A percentile compares a stretch with the other conserved stretches of the same genome.
Evolutionary conservation across 2,888 invertebrate genomes (phyloP).

Genomic region (Acleris cristana): DNA sequence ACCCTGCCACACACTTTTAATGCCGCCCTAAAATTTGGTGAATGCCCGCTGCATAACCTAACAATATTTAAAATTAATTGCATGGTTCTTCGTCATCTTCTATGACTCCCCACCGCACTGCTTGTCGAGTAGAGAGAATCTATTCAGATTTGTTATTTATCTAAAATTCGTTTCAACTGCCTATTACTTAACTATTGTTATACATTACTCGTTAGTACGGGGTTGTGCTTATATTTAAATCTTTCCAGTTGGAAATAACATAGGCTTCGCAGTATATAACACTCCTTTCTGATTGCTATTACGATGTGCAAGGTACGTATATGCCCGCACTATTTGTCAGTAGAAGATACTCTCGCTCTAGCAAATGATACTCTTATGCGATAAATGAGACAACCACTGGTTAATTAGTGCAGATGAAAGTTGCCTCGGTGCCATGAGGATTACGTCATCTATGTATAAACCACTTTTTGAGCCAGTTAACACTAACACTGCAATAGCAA

Average conservation of each 20-base stretch:
- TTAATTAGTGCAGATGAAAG: no score
- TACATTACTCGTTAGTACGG: conserved; percentile 1
- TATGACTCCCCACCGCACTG: conserved; percentile 22
- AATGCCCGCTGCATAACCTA: neutral
- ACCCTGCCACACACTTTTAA: no score
- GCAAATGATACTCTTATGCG: no score
- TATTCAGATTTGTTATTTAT: conserved; percentile 37
- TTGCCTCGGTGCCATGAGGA: neutral
- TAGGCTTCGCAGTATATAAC: conserved; percentile 7
- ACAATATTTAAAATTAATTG: neutral
- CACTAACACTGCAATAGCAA: conserved; percentile 24
- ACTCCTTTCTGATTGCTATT: conserved; percentile 32
- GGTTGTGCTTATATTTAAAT: conserved; percentile 21
- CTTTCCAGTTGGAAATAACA: conserved; percentile 15
- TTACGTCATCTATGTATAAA: conserved; percentile 1
- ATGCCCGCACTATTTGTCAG: neutral
- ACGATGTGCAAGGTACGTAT: neutral
- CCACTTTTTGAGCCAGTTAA: neutral
- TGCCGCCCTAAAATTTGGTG: no score
- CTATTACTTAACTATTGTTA: conserved; percentile 23
- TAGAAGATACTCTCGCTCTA: no score
- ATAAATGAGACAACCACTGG: no score
- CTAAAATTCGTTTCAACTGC: conserved; percentile 20
- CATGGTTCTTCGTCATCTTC: neutral
- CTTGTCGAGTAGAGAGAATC: conserved; percentile 12